A percentile compares a stretch with the other conserved stretches of the same genome.
These are phyloP conservation scores for Cloeon dipterum DNA, from an alignment of 2,888 invertebrate genomes.

Conservation along the genomic window DNA sequence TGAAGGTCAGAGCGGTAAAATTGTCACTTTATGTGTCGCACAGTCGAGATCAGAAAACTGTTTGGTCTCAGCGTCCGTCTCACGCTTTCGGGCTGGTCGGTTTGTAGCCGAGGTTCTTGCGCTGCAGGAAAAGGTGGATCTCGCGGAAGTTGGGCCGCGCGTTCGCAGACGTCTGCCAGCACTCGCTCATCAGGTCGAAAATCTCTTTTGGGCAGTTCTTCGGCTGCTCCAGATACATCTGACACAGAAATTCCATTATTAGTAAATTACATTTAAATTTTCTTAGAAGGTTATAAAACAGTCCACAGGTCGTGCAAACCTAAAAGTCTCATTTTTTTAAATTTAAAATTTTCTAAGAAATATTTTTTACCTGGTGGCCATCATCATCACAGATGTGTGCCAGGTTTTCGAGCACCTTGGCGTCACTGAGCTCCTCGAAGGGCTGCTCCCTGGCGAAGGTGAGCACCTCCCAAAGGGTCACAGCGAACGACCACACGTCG, in stretches of 20 bases:
- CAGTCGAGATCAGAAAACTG: no score
- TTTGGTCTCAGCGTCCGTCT: no score
- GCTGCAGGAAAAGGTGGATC: constrained; percentile 56
- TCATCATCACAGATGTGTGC: constrained; percentile 54
- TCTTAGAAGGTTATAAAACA: no score
- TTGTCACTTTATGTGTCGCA: no score
- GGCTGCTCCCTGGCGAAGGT: constrained; percentile 65
- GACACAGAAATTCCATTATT: no score
- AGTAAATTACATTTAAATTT: no score
- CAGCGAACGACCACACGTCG: constrained; percentile 76
- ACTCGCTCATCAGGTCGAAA: constrained; percentile 63
- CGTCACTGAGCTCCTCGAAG: constrained; percentile 53
- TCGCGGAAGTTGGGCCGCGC: constrained; percentile 60
- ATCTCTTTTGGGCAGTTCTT: constrained; percentile 53
- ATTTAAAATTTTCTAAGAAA: no score
- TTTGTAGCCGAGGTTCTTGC: constrained; percentile 43
- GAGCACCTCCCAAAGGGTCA: constrained; percentile 69
- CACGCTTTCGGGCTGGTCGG: no score
- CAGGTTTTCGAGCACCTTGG: constrained; percentile 62
- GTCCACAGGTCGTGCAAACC: no score
- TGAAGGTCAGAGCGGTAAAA: no score
- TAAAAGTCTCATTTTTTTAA: no score
- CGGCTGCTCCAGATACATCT: constrained; percentile 42
- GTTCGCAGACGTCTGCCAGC: constrained; percentile 55
- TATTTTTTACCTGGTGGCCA: constrained; percentile 35